phyloP scores from a whole-genome alignment of 2,888 invertebrate species.

The Campoplex nolae region DNA sequence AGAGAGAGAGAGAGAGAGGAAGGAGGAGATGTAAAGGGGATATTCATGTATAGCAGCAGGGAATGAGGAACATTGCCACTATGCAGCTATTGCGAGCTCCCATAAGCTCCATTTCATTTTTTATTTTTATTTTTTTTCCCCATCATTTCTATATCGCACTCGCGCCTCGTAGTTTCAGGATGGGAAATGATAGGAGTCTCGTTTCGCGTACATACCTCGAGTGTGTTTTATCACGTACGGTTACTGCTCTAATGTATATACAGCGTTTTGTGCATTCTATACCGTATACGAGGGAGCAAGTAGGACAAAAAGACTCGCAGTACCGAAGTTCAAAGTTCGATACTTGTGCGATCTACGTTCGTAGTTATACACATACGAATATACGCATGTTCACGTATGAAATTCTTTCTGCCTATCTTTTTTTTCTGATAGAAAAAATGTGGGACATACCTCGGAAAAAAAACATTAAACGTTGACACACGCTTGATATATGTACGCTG shows the following conservation, averaged over 20 bases:
- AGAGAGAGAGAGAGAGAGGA: background rate
- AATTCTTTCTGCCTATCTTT: background rate
- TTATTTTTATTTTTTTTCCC: conserved; percentile 17
- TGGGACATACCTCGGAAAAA: background rate
- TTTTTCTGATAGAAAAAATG: conserved; percentile 9
- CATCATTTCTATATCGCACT: conserved; percentile 39
- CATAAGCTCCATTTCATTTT: conserved; percentile 34
- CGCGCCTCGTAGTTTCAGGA: conserved; percentile 38
- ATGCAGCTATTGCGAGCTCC: conserved; percentile 13
- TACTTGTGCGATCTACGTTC: background rate
- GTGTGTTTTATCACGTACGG: conserved; percentile 44
- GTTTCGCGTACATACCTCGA: conserved; percentile 28
- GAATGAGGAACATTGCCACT: conserved; percentile 33
- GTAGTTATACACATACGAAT: background rate
- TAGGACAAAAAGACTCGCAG: conserved; percentile 10
- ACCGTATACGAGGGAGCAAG: background rate
- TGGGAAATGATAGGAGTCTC: conserved; percentile 46
- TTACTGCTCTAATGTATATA: conserved; percentile 6
- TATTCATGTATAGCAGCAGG: conserved; percentile 29
- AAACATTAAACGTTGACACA: background rate
- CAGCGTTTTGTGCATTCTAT: conserved; percentile 17
- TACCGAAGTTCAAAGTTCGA: conserved; percentile 9
- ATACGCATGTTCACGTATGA: background rate
- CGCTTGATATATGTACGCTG: background rate
- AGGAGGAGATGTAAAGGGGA: conserved; percentile 15